A percentile compares a stretch with the other conserved stretches of the same genome.
These are phyloP conservation scores for Setophaga kirtlandii DNA, from an alignment of 2,113 vertebrate genomes.

Conservation along the genomic window DNA sequence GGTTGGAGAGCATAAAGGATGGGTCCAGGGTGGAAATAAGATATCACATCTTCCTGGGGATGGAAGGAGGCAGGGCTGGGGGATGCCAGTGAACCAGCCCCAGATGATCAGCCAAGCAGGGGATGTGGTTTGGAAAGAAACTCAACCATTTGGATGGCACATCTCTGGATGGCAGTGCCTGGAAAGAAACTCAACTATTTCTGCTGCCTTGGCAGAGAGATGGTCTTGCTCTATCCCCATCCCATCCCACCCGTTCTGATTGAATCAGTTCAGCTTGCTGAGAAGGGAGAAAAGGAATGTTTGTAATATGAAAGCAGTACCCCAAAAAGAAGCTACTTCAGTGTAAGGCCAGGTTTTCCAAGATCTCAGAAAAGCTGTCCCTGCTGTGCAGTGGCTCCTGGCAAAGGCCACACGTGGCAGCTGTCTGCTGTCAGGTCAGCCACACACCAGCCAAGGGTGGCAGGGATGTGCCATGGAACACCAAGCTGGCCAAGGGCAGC, in stretches of 20 bases:
- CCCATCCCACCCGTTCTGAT: neutral
- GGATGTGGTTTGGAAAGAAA: neutral
- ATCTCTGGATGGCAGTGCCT: neutral
- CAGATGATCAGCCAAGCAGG: neutral
- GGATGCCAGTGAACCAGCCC: neutral
- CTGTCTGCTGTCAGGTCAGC: neutral
- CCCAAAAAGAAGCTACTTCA: neutral
- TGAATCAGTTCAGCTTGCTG: neutral
- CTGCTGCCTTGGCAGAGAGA: neutral
- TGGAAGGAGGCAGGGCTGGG: neutral
- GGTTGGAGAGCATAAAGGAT: neutral
- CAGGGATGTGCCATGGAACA: neutral
- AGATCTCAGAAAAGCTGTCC: neutral
- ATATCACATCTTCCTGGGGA: neutral
- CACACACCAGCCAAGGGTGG: neutral
- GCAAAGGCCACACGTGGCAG: neutral
- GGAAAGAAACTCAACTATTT: neutral
- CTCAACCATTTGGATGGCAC: neutral
- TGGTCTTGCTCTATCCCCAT: neutral
- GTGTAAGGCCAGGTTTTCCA: neutral
- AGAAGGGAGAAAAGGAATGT: neutral
- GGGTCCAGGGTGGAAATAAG: neutral
- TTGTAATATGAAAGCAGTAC: neutral
- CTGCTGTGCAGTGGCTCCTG: neutral
- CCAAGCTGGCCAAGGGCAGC: neutral